These are phyloP conservation scores for Buceros bicornis DNA, from an alignment of 2,797 vertebrate genomes.

Conservation along the genomic window DNA sequence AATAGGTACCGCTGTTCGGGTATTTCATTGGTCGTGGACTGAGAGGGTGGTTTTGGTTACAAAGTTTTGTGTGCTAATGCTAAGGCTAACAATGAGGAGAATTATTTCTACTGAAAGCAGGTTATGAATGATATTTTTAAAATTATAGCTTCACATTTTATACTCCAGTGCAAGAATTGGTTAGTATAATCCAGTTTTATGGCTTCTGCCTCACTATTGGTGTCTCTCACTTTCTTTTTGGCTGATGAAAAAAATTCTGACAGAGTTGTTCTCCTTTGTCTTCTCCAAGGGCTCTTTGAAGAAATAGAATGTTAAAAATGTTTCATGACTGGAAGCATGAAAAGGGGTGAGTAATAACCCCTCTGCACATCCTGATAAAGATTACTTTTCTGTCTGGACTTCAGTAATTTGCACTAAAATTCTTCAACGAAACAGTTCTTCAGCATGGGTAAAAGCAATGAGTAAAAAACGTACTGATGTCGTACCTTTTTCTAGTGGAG, in stretches of 20 bases:
- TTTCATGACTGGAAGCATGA: neutral
- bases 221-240: neutral
- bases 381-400: neutral
- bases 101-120: neutral
- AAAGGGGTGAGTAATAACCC: neutral
- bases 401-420: neutral
- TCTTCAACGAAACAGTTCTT: neutral
- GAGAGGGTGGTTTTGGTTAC: neutral
- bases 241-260: neutral
- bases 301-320: neutral
- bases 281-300: slow-evolving; percentile 1
- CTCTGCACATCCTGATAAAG: neutral
- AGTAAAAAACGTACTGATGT: neutral
- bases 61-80: neutral
- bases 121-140: neutral
- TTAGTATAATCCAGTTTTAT: neutral
- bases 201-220: neutral
- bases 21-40: neutral
- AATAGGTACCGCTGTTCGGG: neutral
- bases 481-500: neutral
- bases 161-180: neutral
- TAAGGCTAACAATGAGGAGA: neutral
- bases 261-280: neutral
- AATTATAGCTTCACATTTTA: neutral
- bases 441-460: neutral